Evolutionary conservation across 2,797 vertebrate species (phyloP), one percentile per base, ranked within the genome.

Genomic region (Gymnothorax reevesii): DNA sequence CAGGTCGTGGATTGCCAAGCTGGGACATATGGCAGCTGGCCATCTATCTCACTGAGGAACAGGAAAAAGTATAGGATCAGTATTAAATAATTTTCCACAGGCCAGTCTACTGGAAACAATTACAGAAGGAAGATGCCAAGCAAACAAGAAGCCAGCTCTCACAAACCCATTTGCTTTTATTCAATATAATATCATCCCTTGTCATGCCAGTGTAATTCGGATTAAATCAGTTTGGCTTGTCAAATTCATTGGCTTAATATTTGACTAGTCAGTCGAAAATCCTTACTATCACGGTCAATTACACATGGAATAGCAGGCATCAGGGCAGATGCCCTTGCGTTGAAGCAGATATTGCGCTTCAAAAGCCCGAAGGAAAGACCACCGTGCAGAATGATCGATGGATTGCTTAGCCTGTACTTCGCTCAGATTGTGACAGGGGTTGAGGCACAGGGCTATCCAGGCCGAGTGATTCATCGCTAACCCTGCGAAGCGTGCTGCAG

Each of bases 351-450:
- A 69, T 69, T 9, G 22, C 60, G 5, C 60, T 71, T 71, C n/a
- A 33, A 71, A 33, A 71, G 27, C 9, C 25, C 27, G 17, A 71
- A 6, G 86, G 80, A 49, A 87, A 27, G 54, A 52, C 20, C 12
- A 13, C 15, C 13, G 91, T 95, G 94, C 92, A 92, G 93, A 93
- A 93, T 85, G 85, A 57, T 42, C 92, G 85, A 69, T 64, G 88
- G 66, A 84, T 85, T 91, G 94, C 89, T 91, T 92, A 87, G 62
- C 88, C 89, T 75, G 90, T 66, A n/a, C 86, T 91, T 62, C 90
- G 83, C 83, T 86, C 92, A 69, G 33, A 22, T 87, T 87, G 83
- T 87, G 55, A 54, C 88, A 54, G 86, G 85, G 17, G 52, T 20
- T 0, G 86, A 77, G 10, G 86, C 27, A 0, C 88, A 90, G 88